phyloP scores from a whole-genome alignment of 2,888 invertebrate species.

The Hyles lineata region DNA sequence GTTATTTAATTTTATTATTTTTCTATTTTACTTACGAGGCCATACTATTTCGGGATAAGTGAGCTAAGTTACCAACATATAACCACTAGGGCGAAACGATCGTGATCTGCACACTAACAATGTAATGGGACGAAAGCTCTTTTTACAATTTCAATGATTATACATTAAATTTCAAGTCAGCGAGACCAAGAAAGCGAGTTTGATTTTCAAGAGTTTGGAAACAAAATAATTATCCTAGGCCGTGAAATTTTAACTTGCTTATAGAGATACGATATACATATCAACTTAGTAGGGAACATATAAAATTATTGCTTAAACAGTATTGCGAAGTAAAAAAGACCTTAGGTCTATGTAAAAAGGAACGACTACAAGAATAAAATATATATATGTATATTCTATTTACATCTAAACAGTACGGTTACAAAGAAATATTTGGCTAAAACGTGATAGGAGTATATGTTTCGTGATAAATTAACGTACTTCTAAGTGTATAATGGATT shows the following conservation, averaged over 20 bases:
- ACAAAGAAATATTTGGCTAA: conserved; percentile 83
- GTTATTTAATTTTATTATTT: conserved; percentile 50
- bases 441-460: conserved; percentile 74
- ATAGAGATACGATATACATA: conserved; percentile 41
- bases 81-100: background rate
- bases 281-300: conserved; percentile 55
- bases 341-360: conserved; percentile 76
- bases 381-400: conserved; percentile 64
- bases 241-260: conserved; percentile 30
- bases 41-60: conserved; percentile 43
- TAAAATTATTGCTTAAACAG: conserved; percentile 81
- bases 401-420: conserved; percentile 74
- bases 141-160: conserved; percentile 29
- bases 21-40: conserved; percentile 51
- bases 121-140: conserved; percentile 20
- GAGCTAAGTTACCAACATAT: conserved; percentile 10
- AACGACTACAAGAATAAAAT: conserved; percentile 79
- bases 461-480: conserved; percentile 62
- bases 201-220: background rate
- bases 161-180: conserved; percentile 33
- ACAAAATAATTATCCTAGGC: conserved; percentile 18
- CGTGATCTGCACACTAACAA: conserved; percentile 5
- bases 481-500: conserved; percentile 61
- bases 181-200: conserved; percentile 21
- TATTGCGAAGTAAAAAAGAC: conserved; percentile 81